Percentiles rank a stretch among this genome's conserved stretches.
Evolutionary conservation across 2,113 vertebrate species (phyloP).

Genomic region (Onychostruthus taczanowskii): DNA sequence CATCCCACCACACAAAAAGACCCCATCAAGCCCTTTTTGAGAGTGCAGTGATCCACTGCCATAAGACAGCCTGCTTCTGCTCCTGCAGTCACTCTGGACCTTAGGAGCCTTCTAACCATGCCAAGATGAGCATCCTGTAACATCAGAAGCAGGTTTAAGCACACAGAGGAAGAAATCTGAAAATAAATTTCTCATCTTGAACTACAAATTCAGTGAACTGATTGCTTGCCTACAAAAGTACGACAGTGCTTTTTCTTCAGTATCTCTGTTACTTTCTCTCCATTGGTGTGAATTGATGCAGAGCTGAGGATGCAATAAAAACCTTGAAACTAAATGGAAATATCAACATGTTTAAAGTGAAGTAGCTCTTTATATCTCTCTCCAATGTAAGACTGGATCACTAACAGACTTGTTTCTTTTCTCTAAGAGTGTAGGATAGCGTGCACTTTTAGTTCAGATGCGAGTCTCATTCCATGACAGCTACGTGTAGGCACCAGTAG

Average conservation of each 20-base stretch:
- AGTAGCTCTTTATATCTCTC: not conserved
- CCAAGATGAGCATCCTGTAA: not conserved
- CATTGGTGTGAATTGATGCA: not conserved
- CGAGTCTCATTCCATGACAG: not conserved
- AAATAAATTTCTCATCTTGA: not conserved
- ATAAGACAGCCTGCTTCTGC: not conserved
- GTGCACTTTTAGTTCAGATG: not conserved
- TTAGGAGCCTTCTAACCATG: not conserved
- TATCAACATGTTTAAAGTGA: not conserved
- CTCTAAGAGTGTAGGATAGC: not conserved
- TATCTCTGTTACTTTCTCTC: not conserved
- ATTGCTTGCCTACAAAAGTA: not conserved
- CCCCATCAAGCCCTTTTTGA: not conserved
- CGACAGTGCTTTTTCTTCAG: not conserved
- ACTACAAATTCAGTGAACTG: not conserved
- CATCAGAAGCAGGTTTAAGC: not conserved
- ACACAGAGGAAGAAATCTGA: not conserved
- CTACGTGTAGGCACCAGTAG: not conserved
- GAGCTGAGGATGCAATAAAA: not conserved
- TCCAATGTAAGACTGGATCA: not conserved
- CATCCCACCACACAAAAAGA: not conserved
- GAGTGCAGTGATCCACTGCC: not conserved
- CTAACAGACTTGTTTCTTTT: not conserved
- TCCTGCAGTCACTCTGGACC: not conserved
- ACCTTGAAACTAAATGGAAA: not conserved